Evolutionary conservation across 2,797 vertebrate genomes (phyloP).

Genomic region (Psittacula derbiana): DNA sequence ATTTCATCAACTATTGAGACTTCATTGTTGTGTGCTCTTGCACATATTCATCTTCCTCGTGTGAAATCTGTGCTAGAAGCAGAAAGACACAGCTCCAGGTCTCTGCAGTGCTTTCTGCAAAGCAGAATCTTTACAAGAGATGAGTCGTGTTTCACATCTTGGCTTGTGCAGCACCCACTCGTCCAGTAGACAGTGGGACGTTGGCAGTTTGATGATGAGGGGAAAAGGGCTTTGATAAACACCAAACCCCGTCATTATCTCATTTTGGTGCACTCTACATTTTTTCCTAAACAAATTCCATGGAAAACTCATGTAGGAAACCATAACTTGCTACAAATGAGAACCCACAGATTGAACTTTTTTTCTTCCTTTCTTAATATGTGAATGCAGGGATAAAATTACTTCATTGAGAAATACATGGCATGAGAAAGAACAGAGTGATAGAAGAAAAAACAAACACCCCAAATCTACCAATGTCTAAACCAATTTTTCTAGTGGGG

Average conservation of each 20-base stretch:
- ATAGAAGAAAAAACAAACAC: not conserved
- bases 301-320: constrained; percentile 73
- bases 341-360: constrained; percentile 65
- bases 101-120: not conserved
- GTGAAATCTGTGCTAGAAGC: not conserved
- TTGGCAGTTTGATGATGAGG: constrained; percentile 49
- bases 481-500: not conserved
- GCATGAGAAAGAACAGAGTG: constrained; percentile 2
- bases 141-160: not conserved
- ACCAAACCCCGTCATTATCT: constrained; percentile 75
- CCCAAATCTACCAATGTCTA: not conserved
- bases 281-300: constrained; percentile 74
- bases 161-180: not conserved
- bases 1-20: too few relatives aligned
- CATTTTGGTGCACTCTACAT: constrained; percentile 71
- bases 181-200: not conserved
- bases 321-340: constrained; percentile 65
- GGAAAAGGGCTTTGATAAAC: constrained; percentile 70
- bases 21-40: rapidly evolving
- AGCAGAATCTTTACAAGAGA: not conserved
- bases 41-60: rapidly evolving
- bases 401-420: constrained; percentile 52
- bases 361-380: constrained; percentile 33
- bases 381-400: constrained; percentile 48
- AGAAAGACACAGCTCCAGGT: not conserved